A percentile compares a stretch with the other conserved stretches of the same genome.
phyloP scores from a whole-genome alignment of 2,888 invertebrate species.

The Polydrusus pterygomalis region DNA sequence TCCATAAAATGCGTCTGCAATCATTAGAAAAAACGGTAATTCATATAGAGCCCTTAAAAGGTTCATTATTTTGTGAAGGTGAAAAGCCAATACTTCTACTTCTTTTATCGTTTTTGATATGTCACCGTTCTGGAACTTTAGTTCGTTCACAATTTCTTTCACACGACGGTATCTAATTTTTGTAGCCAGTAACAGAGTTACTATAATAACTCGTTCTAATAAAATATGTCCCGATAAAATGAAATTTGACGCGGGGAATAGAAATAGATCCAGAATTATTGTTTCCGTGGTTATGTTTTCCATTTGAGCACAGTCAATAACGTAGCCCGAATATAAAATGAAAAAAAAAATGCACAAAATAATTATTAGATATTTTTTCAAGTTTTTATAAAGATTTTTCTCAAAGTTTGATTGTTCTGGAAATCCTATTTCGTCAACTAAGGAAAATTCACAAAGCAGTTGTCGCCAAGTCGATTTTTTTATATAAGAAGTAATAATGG shows the following conservation, averaged over 20 bases:
- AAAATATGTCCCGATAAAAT: not conserved
- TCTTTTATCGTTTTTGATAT: not conserved
- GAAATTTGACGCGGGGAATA: not conserved
- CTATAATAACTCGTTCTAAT: not conserved
- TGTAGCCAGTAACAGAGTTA: conserved; percentile 4
- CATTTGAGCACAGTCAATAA: not conserved
- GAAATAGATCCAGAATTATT: not conserved
- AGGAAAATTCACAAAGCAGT: not conserved
- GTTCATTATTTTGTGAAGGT: not conserved
- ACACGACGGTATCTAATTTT: not conserved
- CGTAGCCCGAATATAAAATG: not conserved
- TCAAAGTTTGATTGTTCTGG: not conserved
- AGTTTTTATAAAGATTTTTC: not conserved
- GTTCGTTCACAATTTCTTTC: not conserved
- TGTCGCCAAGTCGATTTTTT: not conserved
- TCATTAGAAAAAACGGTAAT: no score
- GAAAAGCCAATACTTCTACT: not conserved
- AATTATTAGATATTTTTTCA: not conserved
- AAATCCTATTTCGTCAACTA: not conserved
- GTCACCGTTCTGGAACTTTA: not conserved
- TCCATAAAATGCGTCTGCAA: no score
- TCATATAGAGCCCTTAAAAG: not conserved
- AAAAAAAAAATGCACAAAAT: not conserved
- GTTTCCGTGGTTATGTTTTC: not conserved
- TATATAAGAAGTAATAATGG: not conserved